Evolutionary conservation across 2,113 vertebrate genomes (phyloP).

Genomic region (Micronisus gabar): DNA sequence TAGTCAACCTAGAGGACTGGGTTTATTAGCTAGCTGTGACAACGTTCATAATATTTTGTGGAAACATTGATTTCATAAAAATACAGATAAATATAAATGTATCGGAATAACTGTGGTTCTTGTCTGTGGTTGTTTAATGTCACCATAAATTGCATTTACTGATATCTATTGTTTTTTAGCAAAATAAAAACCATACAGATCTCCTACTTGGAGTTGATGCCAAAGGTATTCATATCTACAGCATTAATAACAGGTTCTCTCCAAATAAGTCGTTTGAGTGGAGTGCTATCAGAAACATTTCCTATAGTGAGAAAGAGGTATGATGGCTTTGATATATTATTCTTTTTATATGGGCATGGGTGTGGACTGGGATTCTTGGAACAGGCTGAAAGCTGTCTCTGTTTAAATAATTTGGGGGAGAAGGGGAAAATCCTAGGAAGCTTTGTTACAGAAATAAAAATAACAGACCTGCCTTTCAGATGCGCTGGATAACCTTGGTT

Average conservation of each 20-base stretch:
- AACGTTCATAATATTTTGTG: background rate
- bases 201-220: constrained; percentile 87
- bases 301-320: constrained; percentile 91
- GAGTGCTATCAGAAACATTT: constrained; percentile 89
- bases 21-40: background rate
- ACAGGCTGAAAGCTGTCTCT: constrained; percentile 39
- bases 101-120: background rate
- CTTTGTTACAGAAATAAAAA: constrained; percentile 24
- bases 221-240: constrained; percentile 90
- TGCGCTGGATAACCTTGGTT: background rate
- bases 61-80: background rate
- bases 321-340: background rate
- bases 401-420: constrained; percentile 43
- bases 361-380: constrained; percentile 51
- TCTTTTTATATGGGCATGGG: background rate
- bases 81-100: background rate
- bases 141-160: background rate
- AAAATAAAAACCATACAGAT: constrained; percentile 89
- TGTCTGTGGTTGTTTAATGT: background rate
- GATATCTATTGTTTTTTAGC: constrained; percentile 58
- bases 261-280: constrained; percentile 89
- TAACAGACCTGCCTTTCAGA: constrained; percentile 29
- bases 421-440: constrained; percentile 16
- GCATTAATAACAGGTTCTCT: constrained; percentile 85
- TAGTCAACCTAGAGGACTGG: background rate